A percentile compares a stretch with the other conserved stretches of the same genome.
Evolutionary conservation across 2,888 invertebrate species (phyloP).

Genomic region (Drosophila falleni): DNA sequence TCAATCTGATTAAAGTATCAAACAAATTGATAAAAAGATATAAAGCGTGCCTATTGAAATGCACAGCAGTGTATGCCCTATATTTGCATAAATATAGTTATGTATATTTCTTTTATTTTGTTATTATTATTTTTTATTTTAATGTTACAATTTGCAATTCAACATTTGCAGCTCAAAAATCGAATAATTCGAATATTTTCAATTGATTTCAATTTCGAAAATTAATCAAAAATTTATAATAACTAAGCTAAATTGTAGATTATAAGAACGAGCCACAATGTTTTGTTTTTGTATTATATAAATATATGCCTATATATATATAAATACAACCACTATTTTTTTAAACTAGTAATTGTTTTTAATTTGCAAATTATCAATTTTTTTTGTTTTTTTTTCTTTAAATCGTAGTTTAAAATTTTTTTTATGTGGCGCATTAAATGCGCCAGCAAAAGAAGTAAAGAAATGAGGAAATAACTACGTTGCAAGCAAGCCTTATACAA

Average conservation of each 20-base stretch:
- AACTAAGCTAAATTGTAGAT: slow-evolving; percentile 58
- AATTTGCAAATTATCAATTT: slow-evolving; percentile 33
- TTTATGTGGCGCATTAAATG: slow-evolving; percentile 67
- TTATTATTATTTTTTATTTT: slow-evolving; percentile 5
- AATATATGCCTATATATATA: slow-evolving; percentile 39
- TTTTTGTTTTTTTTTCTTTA: slow-evolving; percentile 28
- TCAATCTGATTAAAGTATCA: background rate
- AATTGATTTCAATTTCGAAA: slow-evolving; percentile 13
- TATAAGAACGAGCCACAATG: slow-evolving; percentile 40
- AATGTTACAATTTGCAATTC: background rate
- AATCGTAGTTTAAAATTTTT: slow-evolving; percentile 30
- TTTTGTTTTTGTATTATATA: slow-evolving; percentile 44
- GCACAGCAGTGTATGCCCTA: slow-evolving; percentile 12
- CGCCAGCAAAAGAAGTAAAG: slow-evolving; percentile 32
- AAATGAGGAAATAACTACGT: slow-evolving; percentile 50
- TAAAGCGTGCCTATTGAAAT: slow-evolving; percentile 5
- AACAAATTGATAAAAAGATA: background rate
- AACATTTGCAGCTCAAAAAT: slow-evolving; percentile 33
- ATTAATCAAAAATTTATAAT: slow-evolving; percentile 10
- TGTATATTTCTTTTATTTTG: slow-evolving; percentile 10
- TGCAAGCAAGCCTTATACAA: slow-evolving; percentile 68
- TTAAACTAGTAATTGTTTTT: slow-evolving; percentile 33
- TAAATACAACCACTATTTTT: slow-evolving; percentile 28
- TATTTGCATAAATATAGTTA: slow-evolving; percentile 2
- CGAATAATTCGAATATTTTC: slow-evolving; percentile 15